phyloP scores from a whole-genome alignment of 2,888 invertebrate species.

The Aleiodes alternator region DNA sequence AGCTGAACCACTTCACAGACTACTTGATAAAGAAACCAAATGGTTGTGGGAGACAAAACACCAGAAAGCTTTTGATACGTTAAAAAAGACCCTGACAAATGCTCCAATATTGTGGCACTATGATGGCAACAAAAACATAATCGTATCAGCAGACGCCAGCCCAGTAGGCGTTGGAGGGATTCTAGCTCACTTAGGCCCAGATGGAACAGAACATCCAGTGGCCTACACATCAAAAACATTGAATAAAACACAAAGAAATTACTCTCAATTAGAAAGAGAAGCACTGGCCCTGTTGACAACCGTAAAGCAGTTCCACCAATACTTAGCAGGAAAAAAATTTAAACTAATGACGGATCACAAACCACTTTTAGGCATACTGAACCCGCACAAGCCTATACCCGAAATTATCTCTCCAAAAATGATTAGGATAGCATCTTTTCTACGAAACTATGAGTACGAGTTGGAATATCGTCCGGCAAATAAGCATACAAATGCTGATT shows the following conservation, averaged over 20 bases:
- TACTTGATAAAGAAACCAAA: no score
- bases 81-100: no score
- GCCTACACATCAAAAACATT: no score
- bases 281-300: constrained; percentile 55
- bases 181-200: no score
- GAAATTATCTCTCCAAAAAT: constrained; percentile 40
- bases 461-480: constrained; percentile 40
- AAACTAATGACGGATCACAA: constrained; percentile 68
- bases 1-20: no score
- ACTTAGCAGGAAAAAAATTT: constrained; percentile 56
- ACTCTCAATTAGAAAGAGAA: constrained; percentile 59
- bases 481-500: constrained; percentile 44
- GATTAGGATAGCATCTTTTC: constrained; percentile 18
- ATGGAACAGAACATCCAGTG: no score
- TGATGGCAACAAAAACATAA: no score
- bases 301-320: constrained; percentile 54
- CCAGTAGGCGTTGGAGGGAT: no score
- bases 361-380: constrained; percentile 58
- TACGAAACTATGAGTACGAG: constrained; percentile 39
- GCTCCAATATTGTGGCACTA: no score
- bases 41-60: no score
- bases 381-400: constrained; percentile 37
- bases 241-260: constrained; percentile 8
- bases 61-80: no score
- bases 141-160: no score